Percentiles rank a stretch among this genome's conserved stretches.
These are phyloP conservation scores for Bombus ignitus DNA, from an alignment of 1,140 invertebrate genomes.

Conservation along the genomic window DNA sequence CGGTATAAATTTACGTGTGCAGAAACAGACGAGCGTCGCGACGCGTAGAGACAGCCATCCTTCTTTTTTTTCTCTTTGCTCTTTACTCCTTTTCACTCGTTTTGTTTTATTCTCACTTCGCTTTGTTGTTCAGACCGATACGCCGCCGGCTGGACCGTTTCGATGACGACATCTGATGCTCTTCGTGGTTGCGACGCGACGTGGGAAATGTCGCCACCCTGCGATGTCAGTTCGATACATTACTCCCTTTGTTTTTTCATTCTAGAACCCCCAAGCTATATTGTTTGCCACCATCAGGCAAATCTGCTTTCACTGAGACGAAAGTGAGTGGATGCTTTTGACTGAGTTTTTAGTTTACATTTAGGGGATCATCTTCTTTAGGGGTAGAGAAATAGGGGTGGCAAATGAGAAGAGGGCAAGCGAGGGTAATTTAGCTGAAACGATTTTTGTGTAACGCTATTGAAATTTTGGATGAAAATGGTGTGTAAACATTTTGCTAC, in stretches of 20 bases:
- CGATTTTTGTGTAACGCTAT: neutral
- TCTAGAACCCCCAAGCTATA: neutral
- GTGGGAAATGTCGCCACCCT: neutral
- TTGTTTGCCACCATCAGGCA: neutral
- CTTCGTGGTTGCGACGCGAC: neutral
- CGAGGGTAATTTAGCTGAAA: neutral
- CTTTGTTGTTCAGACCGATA: neutral
- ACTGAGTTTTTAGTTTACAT: neutral
- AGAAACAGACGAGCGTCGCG: slow-evolving; percentile 44
- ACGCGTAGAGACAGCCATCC: slow-evolving; percentile 1
- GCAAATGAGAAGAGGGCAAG: neutral
- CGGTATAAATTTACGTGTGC: slow-evolving; percentile 58
- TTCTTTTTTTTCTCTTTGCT: neutral
- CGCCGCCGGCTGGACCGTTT: too few species aligned
- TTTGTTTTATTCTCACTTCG: neutral
- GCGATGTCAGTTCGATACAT: neutral
- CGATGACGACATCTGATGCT: neutral
- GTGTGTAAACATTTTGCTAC: neutral
- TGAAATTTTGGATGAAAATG: neutral
- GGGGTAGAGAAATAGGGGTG: neutral
- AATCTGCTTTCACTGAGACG: neutral
- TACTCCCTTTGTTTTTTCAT: neutral
- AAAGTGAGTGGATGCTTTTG: neutral
- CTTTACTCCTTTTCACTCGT: neutral
- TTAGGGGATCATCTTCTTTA: neutral